Conservation (phyloP, 2,113 vertebrate species). For the Trogon surrucura region DNA sequence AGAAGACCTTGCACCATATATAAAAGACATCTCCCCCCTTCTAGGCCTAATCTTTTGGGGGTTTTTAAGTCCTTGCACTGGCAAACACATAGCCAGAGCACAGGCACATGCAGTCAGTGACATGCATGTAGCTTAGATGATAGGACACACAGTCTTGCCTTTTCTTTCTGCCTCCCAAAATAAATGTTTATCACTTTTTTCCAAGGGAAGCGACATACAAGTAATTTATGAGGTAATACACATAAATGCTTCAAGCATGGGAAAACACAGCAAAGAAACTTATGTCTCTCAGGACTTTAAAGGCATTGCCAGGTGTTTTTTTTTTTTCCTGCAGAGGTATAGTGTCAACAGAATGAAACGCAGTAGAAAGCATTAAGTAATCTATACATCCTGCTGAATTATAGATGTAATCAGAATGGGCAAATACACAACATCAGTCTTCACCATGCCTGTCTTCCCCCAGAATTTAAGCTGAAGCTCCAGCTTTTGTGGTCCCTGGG, state of each 20-base stretch:
- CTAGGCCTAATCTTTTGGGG: no score
- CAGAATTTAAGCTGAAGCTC: slow-evolving; percentile 24
- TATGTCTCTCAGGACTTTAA: slow-evolving; percentile 39
- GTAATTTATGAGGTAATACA: slow-evolving; percentile 61
- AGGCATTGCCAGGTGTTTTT: slow-evolving; percentile 17
- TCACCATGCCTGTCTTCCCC: neutral
- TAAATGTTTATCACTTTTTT: slow-evolving; percentile 12
- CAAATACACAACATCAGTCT: slow-evolving; percentile 57
- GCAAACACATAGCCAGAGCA: neutral
- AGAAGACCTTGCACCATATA: neutral
- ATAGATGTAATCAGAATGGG: slow-evolving; percentile 70
- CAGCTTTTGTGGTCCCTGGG: neutral
- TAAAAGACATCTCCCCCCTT: neutral
- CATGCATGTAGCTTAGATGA: neutral
- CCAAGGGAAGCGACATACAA: slow-evolving; percentile 6
- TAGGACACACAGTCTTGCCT: neutral
- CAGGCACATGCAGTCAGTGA: neutral
- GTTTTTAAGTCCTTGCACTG: neutral
- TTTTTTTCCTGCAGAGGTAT: slow-evolving; percentile 3
- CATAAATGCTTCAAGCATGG: slow-evolving; percentile 36
- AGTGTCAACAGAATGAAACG: slow-evolving; percentile 43
- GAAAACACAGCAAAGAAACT: slow-evolving; percentile 58
- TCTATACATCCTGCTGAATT: slow-evolving; percentile 70
- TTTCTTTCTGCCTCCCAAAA: neutral
- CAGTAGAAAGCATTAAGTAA: slow-evolving; percentile 64